Evolutionary conservation across 2,113 vertebrate genomes (phyloP), one percentile per base, ranked within the genome.

Genomic region (Xyrauchen texanus): DNA sequence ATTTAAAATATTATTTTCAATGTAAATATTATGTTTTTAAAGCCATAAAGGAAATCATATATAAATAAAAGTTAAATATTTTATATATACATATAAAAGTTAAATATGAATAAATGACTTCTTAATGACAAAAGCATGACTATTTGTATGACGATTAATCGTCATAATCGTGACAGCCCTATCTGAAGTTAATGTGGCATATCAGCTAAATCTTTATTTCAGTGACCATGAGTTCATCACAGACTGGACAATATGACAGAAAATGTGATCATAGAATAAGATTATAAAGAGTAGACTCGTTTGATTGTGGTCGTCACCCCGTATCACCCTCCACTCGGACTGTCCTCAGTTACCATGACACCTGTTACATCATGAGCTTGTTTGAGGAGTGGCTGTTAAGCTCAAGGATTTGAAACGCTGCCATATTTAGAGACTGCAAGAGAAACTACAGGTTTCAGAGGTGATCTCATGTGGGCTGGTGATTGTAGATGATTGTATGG

Each of bases 351-450:
- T 66, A 15, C 45, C 53, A 42, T 71, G 67, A 13, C 47, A 42
- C 34, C 52, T 51, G 67, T 77, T 49, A 65, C 51, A 67, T 80
- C 52, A 65, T 15, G 5, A 80, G 34, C 72, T 63, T 67, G 7
- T 47, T 49, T 49, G 8, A 49, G 2, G 70, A 74, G 21, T 34
- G 21, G 21, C 21, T 34, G 21, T 34, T 34, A 34, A 9, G 52
- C 53, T 34, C 34, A 64, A 53, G 58, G 42, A 79, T 79, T 68
- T 62, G 21, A 34, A 34, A 34, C 16, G 0, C 67, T 7, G 21
- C 8, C 15, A 0, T 68, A 42, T 67, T 12, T 42, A 55, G 34
- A 52, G 21, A 34, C 21, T 34, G 21, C 21, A 34, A 34, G 21
- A 34, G 21, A 34, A 34, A 34, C 21, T 34, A 34, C 21, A 34